Percentiles rank a stretch among this genome's conserved stretches.
phyloP scores from a whole-genome alignment of 2,888 invertebrate species.

The Strigamia maritima region DNA sequence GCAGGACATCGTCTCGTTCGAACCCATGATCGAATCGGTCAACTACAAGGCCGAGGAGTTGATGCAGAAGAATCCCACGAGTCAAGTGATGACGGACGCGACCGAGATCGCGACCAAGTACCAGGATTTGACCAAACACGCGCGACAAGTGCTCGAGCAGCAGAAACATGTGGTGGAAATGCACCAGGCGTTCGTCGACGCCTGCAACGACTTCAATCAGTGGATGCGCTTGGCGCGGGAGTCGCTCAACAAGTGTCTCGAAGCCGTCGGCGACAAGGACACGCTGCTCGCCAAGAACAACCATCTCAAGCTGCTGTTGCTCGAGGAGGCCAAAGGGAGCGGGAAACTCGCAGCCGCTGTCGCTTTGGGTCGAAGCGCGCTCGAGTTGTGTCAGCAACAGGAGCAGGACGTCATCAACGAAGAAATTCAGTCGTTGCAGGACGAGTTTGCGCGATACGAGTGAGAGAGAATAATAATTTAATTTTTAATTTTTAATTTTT shows the following conservation, averaged over 20 bases:
- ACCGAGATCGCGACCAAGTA: constrained; percentile 89
- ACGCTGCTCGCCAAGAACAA: constrained; percentile 79
- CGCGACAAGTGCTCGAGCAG: constrained; percentile 84
- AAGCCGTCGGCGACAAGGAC: constrained; percentile 88
- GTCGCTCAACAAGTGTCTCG: constrained; percentile 82
- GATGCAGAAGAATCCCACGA: constrained; percentile 75
- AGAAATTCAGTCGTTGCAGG: constrained; percentile 83
- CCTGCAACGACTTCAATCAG: constrained; percentile 83
- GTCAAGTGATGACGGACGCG: constrained; percentile 56
- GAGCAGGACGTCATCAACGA: constrained; percentile 88
- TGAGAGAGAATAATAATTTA: constrained; percentile 54
- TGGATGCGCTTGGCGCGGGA: constrained; percentile 92
- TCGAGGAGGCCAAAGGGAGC: constrained; percentile 78
- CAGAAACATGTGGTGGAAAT: constrained; percentile 79
- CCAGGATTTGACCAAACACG: constrained; percentile 82
- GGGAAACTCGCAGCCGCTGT: constrained; percentile 76
- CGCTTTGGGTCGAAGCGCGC: constrained; percentile 81
- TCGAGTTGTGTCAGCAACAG: constrained; percentile 75
- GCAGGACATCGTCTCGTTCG: constrained; percentile 93
- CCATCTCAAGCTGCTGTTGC: constrained; percentile 68
- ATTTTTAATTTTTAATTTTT: not conserved
- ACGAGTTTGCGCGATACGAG: constrained; percentile 82
- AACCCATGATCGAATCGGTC: constrained; percentile 95
- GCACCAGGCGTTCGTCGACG: constrained; percentile 87
- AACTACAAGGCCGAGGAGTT: constrained; percentile 89